phyloP scores from a whole-genome alignment of 2,888 invertebrate genomes.

The Plusia festucae region DNA sequence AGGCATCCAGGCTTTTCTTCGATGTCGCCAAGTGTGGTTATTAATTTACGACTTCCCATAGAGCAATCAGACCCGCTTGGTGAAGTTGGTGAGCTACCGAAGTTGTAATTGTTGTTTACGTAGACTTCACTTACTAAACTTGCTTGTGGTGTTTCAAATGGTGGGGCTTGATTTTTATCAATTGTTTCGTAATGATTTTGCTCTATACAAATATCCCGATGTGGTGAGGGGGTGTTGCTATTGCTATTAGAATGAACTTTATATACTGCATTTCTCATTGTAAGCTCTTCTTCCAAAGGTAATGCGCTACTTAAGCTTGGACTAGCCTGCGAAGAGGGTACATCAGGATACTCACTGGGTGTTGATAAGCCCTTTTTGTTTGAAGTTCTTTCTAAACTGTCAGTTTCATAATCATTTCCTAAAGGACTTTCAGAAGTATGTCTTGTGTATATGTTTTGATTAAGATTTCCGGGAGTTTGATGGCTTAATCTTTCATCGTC shows the following conservation, averaged over 20 bases:
- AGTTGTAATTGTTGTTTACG: conserved; percentile 93
- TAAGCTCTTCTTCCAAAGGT: conserved; percentile 94
- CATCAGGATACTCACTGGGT: conserved; percentile 90
- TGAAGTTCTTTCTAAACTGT: conserved; percentile 91
- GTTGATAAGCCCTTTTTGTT: conserved; percentile 88
- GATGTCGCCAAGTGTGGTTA: conserved; percentile 81
- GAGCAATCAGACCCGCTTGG: conserved; percentile 90
- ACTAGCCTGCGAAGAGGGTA: conserved; percentile 92
- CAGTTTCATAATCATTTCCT: conserved; percentile 92
- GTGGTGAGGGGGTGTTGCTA: conserved; percentile 84
- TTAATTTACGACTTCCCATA: conserved; percentile 88
- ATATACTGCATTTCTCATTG: conserved; percentile 93
- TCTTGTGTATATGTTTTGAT: conserved; percentile 72
- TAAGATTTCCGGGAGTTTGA: conserved; percentile 46
- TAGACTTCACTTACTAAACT: conserved; percentile 94
- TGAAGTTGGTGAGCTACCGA: conserved; percentile 89
- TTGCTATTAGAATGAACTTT: conserved; percentile 90
- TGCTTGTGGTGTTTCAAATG: conserved; percentile 54
- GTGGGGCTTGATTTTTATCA: conserved; percentile 64
- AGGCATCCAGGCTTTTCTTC: conserved; percentile 93
- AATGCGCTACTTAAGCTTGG: conserved; percentile 93
- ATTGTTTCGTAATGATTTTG: conserved; percentile 85
- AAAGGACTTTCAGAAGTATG: conserved; percentile 78
- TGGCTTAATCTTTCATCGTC: conserved; percentile 81
- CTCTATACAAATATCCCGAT: conserved; percentile 72